Conservation (phyloP, 2,888 invertebrate species). For the Helleia helle region DNA sequence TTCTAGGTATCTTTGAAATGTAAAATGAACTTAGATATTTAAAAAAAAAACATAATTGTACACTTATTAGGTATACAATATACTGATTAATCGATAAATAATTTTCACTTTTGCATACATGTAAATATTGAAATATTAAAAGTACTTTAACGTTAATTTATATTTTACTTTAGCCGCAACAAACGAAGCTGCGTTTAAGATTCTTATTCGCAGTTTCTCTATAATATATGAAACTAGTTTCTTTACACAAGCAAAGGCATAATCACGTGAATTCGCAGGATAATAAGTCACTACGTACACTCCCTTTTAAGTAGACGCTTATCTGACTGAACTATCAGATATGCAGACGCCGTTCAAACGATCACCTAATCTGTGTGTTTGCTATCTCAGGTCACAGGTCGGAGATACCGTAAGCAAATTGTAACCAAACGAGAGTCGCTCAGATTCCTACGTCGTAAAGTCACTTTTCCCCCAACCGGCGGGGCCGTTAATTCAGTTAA, state of each 20-base stretch:
- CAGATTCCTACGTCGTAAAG: conserved; percentile 29
- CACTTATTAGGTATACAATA: too few species aligned
- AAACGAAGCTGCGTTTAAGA: too few species aligned
- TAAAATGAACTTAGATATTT: too few species aligned
- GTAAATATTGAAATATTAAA: too few species aligned
- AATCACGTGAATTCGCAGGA: conserved; percentile 10
- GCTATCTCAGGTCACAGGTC: conserved; percentile 58
- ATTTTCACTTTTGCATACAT: too few species aligned
- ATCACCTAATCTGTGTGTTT: conserved; percentile 47
- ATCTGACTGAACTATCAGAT: conserved; percentile 44
- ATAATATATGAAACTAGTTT: too few species aligned
- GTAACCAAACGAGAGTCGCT: conserved; percentile 28
- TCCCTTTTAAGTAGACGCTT: conserved; percentile 32
- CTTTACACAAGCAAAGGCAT: not conserved
- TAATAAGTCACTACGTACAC: not conserved
- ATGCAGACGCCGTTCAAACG: conserved; percentile 33
- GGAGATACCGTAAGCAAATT: conserved; percentile 49
- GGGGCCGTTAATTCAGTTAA: conserved; percentile 22
- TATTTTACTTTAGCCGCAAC: too few species aligned
- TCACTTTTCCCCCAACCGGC: conserved; percentile 30
- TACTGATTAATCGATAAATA: too few species aligned
- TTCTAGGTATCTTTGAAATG: too few species aligned
- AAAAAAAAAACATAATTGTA: too few species aligned
- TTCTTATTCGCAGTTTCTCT: too few species aligned
- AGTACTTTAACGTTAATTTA: too few species aligned